phyloP scores from a whole-genome alignment of 1,140 invertebrate species.

The Apis dorsata region DNA sequence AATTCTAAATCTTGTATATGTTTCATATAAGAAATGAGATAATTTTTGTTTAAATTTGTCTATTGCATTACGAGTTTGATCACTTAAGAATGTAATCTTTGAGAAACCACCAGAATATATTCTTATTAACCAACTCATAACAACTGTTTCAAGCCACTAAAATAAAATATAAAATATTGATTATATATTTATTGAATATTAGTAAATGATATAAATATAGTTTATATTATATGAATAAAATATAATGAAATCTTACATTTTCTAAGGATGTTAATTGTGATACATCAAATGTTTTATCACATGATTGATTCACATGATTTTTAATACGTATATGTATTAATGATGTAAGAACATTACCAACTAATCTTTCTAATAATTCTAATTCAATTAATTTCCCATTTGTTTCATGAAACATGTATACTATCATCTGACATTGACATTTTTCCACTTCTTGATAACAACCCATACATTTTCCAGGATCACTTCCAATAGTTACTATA shows the following conservation, averaged over 20 bases:
- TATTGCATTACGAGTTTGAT: constrained; percentile 82
- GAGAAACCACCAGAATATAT: constrained; percentile 86
- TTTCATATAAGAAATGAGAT: constrained; percentile 92
- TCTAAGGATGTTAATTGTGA: constrained; percentile 87
- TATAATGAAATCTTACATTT: constrained; percentile 79
- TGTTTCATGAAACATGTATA: constrained; percentile 88
- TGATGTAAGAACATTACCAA: constrained; percentile 89
- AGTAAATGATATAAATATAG: neutral
- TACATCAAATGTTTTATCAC: constrained; percentile 91
- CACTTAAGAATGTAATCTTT: constrained; percentile 79
- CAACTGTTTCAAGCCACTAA: constrained; percentile 89
- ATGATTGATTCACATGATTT: constrained; percentile 88
- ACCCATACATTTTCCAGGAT: constrained; percentile 83
- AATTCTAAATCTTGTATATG: constrained; percentile 92
- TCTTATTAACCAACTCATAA: constrained; percentile 90
- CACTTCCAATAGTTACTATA: constrained; percentile 79
- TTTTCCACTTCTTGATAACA: constrained; percentile 86
- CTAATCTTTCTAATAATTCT: constrained; percentile 88
- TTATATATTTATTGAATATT: neutral
- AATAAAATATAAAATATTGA: constrained; percentile 41
- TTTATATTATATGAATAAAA: neutral
- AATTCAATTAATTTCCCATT: constrained; percentile 88
- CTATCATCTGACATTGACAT: constrained; percentile 88
- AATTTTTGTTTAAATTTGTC: constrained; percentile 89
- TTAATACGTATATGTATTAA: constrained; percentile 91